Conservation (phyloP, 2,797 vertebrate species). For the Glossophaga mutica region DNA sequence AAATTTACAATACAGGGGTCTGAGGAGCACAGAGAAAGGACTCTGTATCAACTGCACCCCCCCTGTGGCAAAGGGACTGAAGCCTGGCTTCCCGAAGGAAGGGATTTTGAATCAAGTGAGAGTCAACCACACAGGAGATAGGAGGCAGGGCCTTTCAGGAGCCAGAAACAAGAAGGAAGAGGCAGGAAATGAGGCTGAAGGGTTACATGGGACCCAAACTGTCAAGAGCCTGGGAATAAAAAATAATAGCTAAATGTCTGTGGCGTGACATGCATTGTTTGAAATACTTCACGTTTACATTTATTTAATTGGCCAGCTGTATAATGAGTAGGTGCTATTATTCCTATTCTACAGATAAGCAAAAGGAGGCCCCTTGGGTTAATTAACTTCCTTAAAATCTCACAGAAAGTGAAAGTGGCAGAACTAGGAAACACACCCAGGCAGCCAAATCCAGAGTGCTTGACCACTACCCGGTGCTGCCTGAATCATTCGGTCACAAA, state of each 20-base stretch:
- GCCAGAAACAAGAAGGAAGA: background rate
- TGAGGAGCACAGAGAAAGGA: background rate
- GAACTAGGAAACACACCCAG: background rate
- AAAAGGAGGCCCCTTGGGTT: background rate
- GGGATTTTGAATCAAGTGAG: background rate
- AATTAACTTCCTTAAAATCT: slow-evolving; percentile 4
- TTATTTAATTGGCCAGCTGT: background rate
- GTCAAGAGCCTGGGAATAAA: background rate
- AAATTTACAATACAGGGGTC: background rate
- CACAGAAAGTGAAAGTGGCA: background rate
- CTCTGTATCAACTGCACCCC: background rate
- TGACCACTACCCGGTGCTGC: background rate
- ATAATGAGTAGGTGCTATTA: background rate
- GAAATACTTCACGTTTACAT: background rate
- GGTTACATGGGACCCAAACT: background rate
- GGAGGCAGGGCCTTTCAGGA: background rate
- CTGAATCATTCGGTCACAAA: background rate
- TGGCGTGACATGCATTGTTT: background rate
- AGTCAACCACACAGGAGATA: background rate
- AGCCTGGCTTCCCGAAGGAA: background rate
- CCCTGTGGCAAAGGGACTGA: background rate
- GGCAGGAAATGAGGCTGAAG: background rate
- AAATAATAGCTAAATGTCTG: background rate
- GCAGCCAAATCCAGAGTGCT: background rate
- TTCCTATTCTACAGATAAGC: background rate